Percentiles rank a stretch among this genome's conserved stretches.
Evolutionary conservation across 2,113 vertebrate genomes (phyloP).

Genomic region (Microtus oregoni): DNA sequence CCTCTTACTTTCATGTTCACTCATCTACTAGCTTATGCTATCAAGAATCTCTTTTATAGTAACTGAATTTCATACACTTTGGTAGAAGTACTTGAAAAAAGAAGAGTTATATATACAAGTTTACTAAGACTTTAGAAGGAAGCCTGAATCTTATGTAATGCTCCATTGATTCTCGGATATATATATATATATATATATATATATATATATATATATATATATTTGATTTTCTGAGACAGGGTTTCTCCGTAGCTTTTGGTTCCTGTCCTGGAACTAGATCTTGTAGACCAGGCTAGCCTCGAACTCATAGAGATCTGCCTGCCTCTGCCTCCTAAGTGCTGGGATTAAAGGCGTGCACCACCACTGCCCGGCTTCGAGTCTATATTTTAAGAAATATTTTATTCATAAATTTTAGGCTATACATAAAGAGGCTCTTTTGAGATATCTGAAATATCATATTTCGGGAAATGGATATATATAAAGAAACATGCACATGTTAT

Average conservation of each 20-base stretch:
- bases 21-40: background rate
- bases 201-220: too few relatives aligned
- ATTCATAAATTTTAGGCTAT: constrained; percentile 40
- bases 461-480: background rate
- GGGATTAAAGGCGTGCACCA: too few relatives aligned
- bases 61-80: background rate
- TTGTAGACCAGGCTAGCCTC: too few relatives aligned
- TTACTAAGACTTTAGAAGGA: background rate
- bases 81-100: background rate
- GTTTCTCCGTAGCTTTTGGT: too few relatives aligned
- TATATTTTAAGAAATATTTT: background rate
- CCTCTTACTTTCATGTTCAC: background rate
- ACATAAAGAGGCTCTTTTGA: background rate
- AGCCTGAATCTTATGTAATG: background rate
- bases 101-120: background rate
- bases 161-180: background rate
- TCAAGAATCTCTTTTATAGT: background rate
- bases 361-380: too few relatives aligned
- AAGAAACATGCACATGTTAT: background rate
- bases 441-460: background rate
- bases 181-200: too few relatives aligned
- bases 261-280: too few relatives aligned
- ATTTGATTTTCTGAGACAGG: too few relatives aligned
- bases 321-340: too few relatives aligned
- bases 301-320: too few relatives aligned